Conservation (phyloP, 2,888 invertebrate genomes). For the Sinotaia quadrata region DNA sequence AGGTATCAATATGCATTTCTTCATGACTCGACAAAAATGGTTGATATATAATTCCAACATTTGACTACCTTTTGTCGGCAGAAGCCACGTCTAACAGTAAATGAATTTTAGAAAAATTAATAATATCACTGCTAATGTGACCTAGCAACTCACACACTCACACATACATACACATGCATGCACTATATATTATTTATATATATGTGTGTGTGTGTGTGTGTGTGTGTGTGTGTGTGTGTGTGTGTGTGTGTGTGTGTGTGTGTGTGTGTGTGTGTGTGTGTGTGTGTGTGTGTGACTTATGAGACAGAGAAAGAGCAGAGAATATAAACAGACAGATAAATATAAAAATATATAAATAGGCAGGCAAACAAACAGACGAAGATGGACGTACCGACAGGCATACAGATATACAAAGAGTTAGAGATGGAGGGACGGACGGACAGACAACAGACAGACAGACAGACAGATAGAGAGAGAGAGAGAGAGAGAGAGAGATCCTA, state of each 20-base stretch:
- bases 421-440: not conserved
- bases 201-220: conserved; percentile 9
- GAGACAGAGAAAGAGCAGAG: too few relatives aligned
- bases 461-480: not conserved
- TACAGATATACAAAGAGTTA: not conserved
- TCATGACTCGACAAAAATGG: too few relatives aligned
- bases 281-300: too few relatives aligned
- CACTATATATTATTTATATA: not conserved
- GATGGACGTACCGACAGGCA: not conserved
- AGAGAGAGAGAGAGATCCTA: not conserved
- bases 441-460: not conserved
- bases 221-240: conserved; percentile 18
- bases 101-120: too few relatives aligned
- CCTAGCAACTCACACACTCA: conserved; percentile 15
- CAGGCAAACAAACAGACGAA: not conserved
- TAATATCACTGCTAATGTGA: too few relatives aligned
- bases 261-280: too few relatives aligned
- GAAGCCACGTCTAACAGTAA: too few relatives aligned
- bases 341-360: not conserved
- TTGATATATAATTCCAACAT: too few relatives aligned
- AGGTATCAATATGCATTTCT: too few relatives aligned
- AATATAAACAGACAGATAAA: not conserved
- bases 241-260: not conserved
- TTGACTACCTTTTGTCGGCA: too few relatives aligned
- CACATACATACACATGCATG: conserved; percentile 7